A percentile compares a stretch with the other conserved stretches of the same genome.
These are phyloP conservation scores for Scytalopus superciliaris DNA, from an alignment of 2,113 vertebrate genomes.

Conservation along the genomic window DNA sequence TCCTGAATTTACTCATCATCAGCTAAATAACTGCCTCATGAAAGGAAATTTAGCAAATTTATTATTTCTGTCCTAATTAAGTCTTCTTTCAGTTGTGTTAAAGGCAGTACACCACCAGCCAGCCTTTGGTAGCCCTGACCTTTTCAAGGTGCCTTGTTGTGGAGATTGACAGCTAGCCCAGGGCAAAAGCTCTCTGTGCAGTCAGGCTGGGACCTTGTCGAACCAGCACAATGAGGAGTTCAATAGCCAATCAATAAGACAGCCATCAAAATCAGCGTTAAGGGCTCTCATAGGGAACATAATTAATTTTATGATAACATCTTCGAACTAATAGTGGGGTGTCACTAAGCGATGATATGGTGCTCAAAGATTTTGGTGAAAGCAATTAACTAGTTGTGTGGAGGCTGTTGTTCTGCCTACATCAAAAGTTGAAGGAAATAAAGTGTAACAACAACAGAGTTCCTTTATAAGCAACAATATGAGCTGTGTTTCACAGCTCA, in stretches of 20 bases:
- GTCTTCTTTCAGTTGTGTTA: background rate
- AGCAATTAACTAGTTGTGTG: background rate
- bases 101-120: background rate
- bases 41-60: background rate
- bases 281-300: background rate
- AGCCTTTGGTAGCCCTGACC: background rate
- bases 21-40: background rate
- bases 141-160: background rate
- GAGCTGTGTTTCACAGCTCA: background rate
- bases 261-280: conserved; percentile 8
- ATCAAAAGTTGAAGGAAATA: background rate
- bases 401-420: conserved; percentile 14
- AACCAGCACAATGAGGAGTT: background rate
- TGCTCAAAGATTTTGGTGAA: background rate
- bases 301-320: conserved; percentile 53
- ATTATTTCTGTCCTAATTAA: background rate
- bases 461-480: background rate
- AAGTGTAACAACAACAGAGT: background rate
- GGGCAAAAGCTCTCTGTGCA: background rate
- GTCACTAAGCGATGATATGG: background rate
- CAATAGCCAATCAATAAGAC: conserved; percentile 30
- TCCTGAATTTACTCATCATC: background rate
- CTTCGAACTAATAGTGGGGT: background rate
- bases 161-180: conserved; percentile 12
- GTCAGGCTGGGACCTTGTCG: background rate